phyloP scores from a whole-genome alignment of 2,113 vertebrate genomes.

The Oceanodroma tethys region DNA sequence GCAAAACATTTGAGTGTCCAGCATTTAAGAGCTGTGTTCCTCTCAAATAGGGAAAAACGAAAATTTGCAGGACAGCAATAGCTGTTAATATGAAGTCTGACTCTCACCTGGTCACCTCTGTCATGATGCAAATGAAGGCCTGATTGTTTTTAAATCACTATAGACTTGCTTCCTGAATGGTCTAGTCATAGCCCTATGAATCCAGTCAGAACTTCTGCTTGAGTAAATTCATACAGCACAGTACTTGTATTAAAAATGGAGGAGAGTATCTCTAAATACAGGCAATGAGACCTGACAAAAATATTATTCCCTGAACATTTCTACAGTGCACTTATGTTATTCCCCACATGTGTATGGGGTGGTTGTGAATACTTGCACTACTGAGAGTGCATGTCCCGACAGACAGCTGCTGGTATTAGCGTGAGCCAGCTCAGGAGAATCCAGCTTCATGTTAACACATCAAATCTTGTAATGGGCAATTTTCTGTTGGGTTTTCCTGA shows the following conservation, averaged over 20 bases:
- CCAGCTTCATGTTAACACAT: neutral
- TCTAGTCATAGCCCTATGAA: neutral
- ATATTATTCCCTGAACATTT: neutral
- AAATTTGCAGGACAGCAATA: neutral
- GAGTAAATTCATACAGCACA: neutral
- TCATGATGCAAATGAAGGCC: neutral
- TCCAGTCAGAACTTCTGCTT: neutral
- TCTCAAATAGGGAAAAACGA: neutral
- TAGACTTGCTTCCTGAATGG: neutral
- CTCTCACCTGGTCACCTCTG: neutral
- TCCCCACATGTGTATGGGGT: neutral
- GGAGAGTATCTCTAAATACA: neutral
- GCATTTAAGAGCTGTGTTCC: neutral
- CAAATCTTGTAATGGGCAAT: neutral
- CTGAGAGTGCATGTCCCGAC: rapidly evolving
- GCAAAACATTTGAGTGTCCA: neutral
- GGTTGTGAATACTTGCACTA: neutral
- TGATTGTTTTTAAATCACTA: neutral
- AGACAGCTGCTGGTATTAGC: neutral
- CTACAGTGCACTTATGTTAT: neutral
- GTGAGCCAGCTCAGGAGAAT: neutral
- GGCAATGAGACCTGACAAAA: neutral
- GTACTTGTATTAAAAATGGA: neutral
- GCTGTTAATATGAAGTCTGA: neutral
- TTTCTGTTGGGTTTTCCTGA: neutral